phyloP scores from a whole-genome alignment of 2,888 invertebrate species.

The Sclerodermus sp. region DNA sequence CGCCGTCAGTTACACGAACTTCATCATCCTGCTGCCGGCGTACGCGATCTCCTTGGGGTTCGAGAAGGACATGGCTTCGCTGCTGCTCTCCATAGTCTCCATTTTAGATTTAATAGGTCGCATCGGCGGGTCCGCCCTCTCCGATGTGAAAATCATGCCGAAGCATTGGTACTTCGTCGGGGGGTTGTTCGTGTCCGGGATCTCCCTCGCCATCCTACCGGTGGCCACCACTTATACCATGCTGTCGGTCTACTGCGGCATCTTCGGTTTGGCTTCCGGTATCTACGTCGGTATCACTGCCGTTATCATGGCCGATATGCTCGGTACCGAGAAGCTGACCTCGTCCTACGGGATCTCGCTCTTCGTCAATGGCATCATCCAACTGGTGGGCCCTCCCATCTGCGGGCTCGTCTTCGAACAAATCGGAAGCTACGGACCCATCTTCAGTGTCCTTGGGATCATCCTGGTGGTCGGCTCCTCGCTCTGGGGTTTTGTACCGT shows the following conservation, averaged over 20 bases:
- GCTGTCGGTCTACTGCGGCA: constrained; percentile 71
- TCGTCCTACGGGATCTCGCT: constrained; percentile 85
- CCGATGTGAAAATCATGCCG: constrained; percentile 75
- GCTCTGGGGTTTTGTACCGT: constrained; percentile 76
- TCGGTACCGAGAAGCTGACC: constrained; percentile 81
- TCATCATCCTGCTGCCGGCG: constrained; percentile 78
- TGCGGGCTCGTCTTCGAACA: constrained; percentile 73
- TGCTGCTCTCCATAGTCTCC: constrained; percentile 78
- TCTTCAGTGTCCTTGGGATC: constrained; percentile 75
- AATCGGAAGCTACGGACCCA: constrained; percentile 68
- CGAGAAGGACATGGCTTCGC: constrained; percentile 71
- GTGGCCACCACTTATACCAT: constrained; percentile 67
- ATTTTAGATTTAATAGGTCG: constrained; percentile 79
- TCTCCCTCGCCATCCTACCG: constrained; percentile 73
- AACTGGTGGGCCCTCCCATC: constrained; percentile 80
- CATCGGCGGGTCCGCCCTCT: constrained; percentile 82
- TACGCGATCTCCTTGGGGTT: constrained; percentile 74
- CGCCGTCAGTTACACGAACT: constrained; percentile 85
- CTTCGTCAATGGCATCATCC: constrained; percentile 81
- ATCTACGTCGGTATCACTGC: constrained; percentile 85
- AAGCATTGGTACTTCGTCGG: constrained; percentile 83
- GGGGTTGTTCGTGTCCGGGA: constrained; percentile 75
- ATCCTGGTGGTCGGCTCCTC: constrained; percentile 72
- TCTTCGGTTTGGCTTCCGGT: constrained; percentile 82
- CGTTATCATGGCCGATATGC: constrained; percentile 84